Conservation (phyloP, 2,797 vertebrate genomes). For the Chlorospingus semifuscus region DNA sequence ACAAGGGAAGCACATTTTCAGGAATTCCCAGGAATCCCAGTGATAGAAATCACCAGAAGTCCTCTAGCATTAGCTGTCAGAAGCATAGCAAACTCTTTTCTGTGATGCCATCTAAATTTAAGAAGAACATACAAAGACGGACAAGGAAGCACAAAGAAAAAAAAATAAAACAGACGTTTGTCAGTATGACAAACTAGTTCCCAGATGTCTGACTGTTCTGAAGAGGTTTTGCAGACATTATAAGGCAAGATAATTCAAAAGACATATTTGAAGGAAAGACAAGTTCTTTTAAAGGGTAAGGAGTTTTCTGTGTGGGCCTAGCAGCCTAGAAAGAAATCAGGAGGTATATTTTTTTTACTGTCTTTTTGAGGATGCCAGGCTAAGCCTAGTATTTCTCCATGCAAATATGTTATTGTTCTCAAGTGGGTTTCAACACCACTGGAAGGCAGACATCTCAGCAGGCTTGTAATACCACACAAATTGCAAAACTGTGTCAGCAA, state of each 20-base stretch:
- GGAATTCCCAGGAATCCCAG: background rate
- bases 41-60: background rate
- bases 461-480: background rate
- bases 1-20: background rate
- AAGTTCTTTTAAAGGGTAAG: background rate
- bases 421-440: background rate
- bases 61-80: background rate
- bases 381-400: background rate
- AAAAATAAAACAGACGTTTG: background rate
- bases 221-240: background rate
- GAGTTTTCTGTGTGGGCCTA: background rate
- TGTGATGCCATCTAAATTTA: background rate
- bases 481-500: background rate
- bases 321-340: background rate
- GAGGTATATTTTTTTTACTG: background rate
- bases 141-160: background rate
- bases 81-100: background rate
- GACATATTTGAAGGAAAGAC: background rate
- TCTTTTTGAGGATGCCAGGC: background rate
- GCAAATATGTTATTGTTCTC: background rate
- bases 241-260: background rate
- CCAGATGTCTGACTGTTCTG: background rate
- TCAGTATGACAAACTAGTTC: background rate
- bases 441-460: background rate
- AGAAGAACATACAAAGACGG: background rate